Conservation (phyloP, 2,113 vertebrate species). For the Piliocolobus tephrosceles region DNA sequence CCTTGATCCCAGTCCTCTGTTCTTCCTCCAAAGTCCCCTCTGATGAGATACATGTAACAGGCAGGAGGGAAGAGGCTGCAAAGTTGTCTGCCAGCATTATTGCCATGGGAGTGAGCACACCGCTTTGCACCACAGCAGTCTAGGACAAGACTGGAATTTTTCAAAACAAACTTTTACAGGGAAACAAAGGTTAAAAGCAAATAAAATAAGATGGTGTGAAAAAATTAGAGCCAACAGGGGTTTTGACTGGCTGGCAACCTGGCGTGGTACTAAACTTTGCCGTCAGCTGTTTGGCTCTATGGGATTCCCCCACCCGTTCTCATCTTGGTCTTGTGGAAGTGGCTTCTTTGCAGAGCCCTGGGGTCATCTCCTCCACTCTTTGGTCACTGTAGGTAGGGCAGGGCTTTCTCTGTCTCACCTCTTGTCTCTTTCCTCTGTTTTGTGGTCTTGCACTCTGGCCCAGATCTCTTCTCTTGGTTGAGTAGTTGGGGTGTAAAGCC, state of each 20-base stretch:
- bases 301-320: neutral
- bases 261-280: neutral
- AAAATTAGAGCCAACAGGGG: neutral
- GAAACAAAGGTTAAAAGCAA: neutral
- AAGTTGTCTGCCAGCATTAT: neutral
- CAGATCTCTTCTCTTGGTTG: neutral
- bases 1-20: no score
- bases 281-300: neutral
- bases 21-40: neutral
- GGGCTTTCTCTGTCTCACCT: neutral
- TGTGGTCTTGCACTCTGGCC: neutral
- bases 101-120: accelerated
- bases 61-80: neutral
- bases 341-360: neutral
- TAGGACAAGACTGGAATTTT: neutral
- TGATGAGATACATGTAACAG: neutral
- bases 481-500: neutral
- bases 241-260: neutral
- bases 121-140: neutral
- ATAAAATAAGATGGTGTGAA: neutral
- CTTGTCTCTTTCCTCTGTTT: neutral
- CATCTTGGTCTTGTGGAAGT: neutral
- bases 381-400: neutral
- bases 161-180: neutral
- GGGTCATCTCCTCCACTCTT: neutral